These are phyloP conservation scores for Bovichtus diacanthus DNA, from an alignment of 2,797 vertebrate species.

Conservation along the genomic window DNA sequence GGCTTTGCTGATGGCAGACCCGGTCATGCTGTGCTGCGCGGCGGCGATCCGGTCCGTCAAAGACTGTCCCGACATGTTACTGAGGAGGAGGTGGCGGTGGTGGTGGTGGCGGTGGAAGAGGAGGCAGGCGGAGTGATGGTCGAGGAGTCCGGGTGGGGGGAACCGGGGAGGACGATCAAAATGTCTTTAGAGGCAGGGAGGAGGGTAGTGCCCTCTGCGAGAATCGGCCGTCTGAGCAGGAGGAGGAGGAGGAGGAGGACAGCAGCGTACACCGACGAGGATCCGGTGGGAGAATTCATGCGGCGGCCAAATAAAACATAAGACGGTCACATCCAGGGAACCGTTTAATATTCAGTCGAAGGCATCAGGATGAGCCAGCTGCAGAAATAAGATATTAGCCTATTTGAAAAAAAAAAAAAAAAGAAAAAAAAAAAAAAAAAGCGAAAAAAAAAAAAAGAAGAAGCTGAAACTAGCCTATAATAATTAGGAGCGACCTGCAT, in stretches of 20 bases:
- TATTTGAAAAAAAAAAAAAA: neutral
- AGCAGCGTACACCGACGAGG: constrained; percentile 75
- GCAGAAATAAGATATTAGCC: neutral
- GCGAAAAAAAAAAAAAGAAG: too few species aligned
- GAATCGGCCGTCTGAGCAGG: constrained; percentile 61
- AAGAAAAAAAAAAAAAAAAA: neutral
- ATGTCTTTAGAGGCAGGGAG: constrained; percentile 77
- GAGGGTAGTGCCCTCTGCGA: constrained; percentile 79
- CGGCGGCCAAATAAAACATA: constrained; percentile 64
- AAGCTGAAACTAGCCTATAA: neutral
- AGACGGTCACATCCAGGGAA: constrained; percentile 67
- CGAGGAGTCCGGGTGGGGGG: constrained; percentile 66
- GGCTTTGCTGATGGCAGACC: constrained; percentile 89
- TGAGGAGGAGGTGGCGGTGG: constrained; percentile 33
- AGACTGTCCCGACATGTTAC: constrained; percentile 92
- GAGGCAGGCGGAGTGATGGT: constrained; percentile 42
- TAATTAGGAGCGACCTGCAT: constrained; percentile 12
- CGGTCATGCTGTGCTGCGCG: constrained; percentile 93
- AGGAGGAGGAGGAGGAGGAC: constrained; percentile 49
- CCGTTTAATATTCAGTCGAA: constrained; percentile 40
- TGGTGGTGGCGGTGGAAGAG: neutral
- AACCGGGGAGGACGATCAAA: constrained; percentile 78
- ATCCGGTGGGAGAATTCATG: constrained; percentile 81
- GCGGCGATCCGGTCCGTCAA: constrained; percentile 92
- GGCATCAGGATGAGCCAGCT: constrained; percentile 34